Evolutionary conservation across 2,113 vertebrate species (phyloP).

Genomic region (Oriolus oriolus): DNA sequence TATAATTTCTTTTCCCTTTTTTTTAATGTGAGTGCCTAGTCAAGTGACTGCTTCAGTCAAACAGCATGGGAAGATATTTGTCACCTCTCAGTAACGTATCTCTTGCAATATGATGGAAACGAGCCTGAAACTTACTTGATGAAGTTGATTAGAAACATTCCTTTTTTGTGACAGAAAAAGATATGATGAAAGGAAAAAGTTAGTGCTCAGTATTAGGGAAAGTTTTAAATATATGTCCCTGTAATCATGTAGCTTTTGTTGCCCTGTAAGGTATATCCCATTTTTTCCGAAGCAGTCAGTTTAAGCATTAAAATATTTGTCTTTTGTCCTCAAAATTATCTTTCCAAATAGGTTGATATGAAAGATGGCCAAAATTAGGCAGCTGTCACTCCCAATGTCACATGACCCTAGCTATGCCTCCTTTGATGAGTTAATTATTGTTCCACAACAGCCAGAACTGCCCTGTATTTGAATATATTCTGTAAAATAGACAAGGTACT

Average conservation of each 20-base stretch:
- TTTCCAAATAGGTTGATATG: neutral
- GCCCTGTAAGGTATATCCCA: neutral
- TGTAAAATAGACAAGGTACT: neutral
- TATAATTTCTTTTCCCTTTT: neutral
- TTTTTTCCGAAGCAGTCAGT: neutral
- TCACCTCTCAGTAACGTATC: neutral
- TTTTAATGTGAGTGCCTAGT: neutral
- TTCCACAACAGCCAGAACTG: neutral
- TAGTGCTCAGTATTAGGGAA: neutral
- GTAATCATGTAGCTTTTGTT: neutral
- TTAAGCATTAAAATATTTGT: neutral
- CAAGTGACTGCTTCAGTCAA: neutral
- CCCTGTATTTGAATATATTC: neutral
- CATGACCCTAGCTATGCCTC: neutral
- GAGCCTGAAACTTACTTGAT: neutral
- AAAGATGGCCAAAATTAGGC: neutral
- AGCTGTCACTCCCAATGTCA: neutral
- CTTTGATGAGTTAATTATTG: neutral
- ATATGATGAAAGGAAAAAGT: neutral
- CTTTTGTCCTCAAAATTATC: neutral
- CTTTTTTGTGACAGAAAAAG: neutral
- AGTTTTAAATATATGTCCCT: neutral
- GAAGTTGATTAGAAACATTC: neutral
- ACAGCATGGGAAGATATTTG: neutral
- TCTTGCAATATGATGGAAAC: neutral